These are phyloP conservation scores for Campodea augens DNA, from an alignment of 1,140 invertebrate species.

Conservation along the genomic window DNA sequence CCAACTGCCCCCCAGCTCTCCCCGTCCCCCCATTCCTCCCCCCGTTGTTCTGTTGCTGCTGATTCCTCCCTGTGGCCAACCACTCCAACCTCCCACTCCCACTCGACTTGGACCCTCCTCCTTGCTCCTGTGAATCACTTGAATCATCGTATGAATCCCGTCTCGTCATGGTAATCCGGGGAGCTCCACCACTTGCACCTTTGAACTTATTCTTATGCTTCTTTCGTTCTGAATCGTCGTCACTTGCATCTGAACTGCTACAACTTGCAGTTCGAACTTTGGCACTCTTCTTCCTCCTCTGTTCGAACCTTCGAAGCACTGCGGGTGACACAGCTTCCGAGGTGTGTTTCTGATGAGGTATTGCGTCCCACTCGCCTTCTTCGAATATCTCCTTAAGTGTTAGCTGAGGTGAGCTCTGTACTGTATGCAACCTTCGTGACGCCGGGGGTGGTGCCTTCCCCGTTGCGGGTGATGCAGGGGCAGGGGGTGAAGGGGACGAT, in stretches of 20 bases:
- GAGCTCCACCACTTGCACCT: conserved; percentile 19
- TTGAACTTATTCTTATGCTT: conserved; percentile 52
- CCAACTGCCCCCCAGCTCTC: conserved; percentile 1
- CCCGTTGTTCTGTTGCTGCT: no score
- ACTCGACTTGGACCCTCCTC: conserved; percentile 25
- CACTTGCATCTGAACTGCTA: conserved; percentile 73
- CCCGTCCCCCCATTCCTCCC: conserved; percentile 15
- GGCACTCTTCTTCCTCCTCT: conserved; percentile 46
- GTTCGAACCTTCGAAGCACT: conserved; percentile 32
- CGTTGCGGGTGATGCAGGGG: conserved; percentile 18
- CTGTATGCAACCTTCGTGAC: conserved; percentile 26
- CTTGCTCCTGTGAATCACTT: conserved; percentile 48
- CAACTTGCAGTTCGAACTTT: conserved; percentile 66
- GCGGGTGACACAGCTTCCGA: conserved; percentile 21
- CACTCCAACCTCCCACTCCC: conserved; percentile 16
- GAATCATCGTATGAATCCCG: conserved; percentile 59
- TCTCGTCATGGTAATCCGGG: conserved; percentile 35
- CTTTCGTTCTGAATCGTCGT: conserved; percentile 72
- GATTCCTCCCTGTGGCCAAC: no score
- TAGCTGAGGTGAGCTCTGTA: conserved; percentile 36
- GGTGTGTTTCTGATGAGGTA: conserved; percentile 7
- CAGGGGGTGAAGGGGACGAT: conserved; percentile 16
- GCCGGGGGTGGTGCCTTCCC: conserved; percentile 24
- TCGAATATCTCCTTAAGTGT: conserved; percentile 51
- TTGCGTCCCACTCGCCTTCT: conserved; percentile 30